Evolutionary conservation across 2,888 invertebrate species (phyloP).

Genomic region (Peribatodes rhomboidaria): DNA sequence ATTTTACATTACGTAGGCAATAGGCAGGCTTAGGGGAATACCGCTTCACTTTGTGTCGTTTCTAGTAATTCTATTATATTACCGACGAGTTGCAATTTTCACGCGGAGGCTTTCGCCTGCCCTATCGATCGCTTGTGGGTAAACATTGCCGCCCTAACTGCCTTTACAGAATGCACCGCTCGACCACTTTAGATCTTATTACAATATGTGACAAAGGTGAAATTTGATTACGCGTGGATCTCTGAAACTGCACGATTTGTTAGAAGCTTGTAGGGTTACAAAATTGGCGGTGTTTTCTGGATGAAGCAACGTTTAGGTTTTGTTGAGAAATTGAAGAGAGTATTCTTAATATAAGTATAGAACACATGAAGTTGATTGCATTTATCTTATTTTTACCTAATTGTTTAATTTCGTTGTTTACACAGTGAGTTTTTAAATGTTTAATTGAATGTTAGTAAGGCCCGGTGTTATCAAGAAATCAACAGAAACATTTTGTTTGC

Average conservation of each 20-base stretch:
- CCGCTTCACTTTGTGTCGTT: constrained; percentile 19
- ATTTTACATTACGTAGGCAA: too few relatives aligned
- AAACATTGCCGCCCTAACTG: constrained; percentile 80
- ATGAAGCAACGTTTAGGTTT: constrained; percentile 31
- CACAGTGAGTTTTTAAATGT: too few relatives aligned
- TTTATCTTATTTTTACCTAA: too few relatives aligned
- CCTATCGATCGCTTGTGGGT: constrained; percentile 82
- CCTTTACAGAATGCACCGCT: constrained; percentile 56
- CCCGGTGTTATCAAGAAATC: too few relatives aligned
- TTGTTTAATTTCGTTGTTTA: too few relatives aligned
- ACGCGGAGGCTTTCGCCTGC: constrained; percentile 73
- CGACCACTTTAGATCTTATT: constrained; percentile 42
- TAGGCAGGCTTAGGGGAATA: too few relatives aligned
- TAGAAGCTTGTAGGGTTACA: constrained; percentile 44
- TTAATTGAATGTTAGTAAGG: too few relatives aligned
- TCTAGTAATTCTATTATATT: constrained; percentile 66
- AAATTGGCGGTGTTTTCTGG: constrained; percentile 42
- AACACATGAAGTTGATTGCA: too few relatives aligned
- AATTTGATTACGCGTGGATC: constrained; percentile 29
- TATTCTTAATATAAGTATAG: too few relatives aligned
- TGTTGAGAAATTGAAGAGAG: constrained; percentile 24
- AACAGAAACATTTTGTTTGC: too few relatives aligned
- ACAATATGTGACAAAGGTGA: constrained; percentile 34
- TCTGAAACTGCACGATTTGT: constrained; percentile 44
- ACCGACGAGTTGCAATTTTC: constrained; percentile 82